Conservation (phyloP, 2,888 invertebrate genomes). For the Diaperis boleti region DNA sequence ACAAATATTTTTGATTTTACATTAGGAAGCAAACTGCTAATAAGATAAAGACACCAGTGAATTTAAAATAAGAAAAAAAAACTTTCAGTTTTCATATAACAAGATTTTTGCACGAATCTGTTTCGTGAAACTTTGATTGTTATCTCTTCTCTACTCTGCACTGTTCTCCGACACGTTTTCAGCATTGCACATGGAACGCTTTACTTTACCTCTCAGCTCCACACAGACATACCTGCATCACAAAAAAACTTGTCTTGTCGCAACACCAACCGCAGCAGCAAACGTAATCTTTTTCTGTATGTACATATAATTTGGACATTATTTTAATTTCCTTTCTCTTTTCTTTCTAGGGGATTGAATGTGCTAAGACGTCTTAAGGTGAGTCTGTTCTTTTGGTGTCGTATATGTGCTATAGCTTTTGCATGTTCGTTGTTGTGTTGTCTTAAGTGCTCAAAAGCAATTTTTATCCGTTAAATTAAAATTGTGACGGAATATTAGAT, state of each 20-base stretch:
- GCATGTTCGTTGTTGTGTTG: conserved; percentile 14
- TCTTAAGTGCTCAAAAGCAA: conserved; percentile 9
- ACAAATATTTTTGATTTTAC: no score
- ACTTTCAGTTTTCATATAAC: no score
- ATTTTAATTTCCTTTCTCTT: conserved; percentile 59
- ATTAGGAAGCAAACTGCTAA: no score
- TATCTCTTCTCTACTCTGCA: conserved; percentile 21
- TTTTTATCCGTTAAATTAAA: no score
- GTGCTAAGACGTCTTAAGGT: conserved; percentile 64
- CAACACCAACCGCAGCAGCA: conserved; percentile 15
- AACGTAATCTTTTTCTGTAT: conserved; percentile 40
- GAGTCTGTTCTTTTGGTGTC: conserved; percentile 56
- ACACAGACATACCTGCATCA: conserved; percentile 14
- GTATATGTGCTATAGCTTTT: conserved; percentile 17
- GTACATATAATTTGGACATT: conserved; percentile 54
- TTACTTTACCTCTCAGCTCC: no score
- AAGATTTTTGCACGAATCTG: conserved; percentile 17
- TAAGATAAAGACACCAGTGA: no score
- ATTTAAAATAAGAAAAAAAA: no score
- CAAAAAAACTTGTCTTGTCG: conserved; percentile 17
- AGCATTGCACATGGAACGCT: conserved; percentile 26
- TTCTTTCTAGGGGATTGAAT: conserved; percentile 65
- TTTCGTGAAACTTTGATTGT: conserved; percentile 21
- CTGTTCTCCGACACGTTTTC: conserved; percentile 27
- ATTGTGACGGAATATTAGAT: no score